Conservation (phyloP, 2,888 invertebrate genomes). For the Archips xylosteana region DNA sequence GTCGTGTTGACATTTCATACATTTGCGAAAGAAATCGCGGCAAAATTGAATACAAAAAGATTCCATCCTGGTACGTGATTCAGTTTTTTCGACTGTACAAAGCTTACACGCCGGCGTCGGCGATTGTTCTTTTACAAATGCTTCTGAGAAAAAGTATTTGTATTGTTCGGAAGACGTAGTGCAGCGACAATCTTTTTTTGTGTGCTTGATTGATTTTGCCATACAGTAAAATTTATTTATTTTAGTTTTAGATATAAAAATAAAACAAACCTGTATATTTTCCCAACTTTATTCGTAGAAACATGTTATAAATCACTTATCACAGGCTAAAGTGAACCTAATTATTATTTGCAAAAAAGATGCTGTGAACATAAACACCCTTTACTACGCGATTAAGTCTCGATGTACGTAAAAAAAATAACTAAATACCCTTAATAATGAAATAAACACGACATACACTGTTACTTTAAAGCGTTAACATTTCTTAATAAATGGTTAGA, state of each 20-base stretch:
- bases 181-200: too few species aligned
- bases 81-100: too few species aligned
- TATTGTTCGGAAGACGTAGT: too few species aligned
- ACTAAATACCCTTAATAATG: slow-evolving; percentile 31
- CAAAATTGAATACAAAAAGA: too few species aligned
- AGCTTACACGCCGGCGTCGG: too few species aligned
- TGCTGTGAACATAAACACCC: slow-evolving; percentile 16
- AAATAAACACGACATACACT: slow-evolving; percentile 23
- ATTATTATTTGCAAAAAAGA: slow-evolving; percentile 49
- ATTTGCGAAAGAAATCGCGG: too few species aligned
- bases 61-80: too few species aligned
- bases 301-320: slow-evolving; percentile 78
- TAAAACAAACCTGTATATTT: slow-evolving; percentile 45
- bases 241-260: neutral
- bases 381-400: slow-evolving; percentile 29
- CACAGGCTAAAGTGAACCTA: slow-evolving; percentile 74
- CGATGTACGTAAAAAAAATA: slow-evolving; percentile 33
- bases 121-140: too few species aligned
- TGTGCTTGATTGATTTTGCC: too few species aligned
- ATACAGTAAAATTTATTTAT: too few species aligned
- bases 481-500: slow-evolving; percentile 8
- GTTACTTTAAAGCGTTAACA: slow-evolving; percentile 17
- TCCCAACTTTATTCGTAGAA: slow-evolving; percentile 71
- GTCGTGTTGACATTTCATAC: too few species aligned
- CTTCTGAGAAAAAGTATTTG: too few species aligned